Evolutionary conservation across 2,113 vertebrate genomes (phyloP), one percentile per base, ranked within the genome.

Genomic region (Gopherus flavomarginatus): DNA sequence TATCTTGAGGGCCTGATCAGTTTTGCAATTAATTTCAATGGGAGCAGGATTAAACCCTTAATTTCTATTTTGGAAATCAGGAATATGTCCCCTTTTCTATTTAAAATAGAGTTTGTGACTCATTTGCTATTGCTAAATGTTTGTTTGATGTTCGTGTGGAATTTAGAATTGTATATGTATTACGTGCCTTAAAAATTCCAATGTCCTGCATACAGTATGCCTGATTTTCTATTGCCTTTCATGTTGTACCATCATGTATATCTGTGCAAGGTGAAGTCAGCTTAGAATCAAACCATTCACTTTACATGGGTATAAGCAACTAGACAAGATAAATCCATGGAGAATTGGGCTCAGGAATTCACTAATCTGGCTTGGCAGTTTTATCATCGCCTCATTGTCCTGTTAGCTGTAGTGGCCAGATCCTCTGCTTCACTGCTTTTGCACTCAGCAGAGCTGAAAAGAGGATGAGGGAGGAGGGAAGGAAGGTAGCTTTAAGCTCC

Each of bases 1-100:
- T 96, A 97, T 96, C 92, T 97, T 94, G 92, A 95, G 93, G 94
- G 93, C 88, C 65, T 94, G 88, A 97, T 96, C 96, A 94, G 90
- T 93, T 94, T 96, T 96, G 95, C 94, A 97, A 97, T 97, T 97
- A 97, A 97, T 94, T 97, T 97, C 92, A 96, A 80, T 89, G 88
- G 91, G 78, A 91, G 91, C 91, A 97, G 94, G 91, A 95, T 89
- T 93, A 79, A 81, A 96, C 95, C 93, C 91, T 96, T 97, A 75
- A 97, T 90, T 97, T 96, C 93, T 96, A 3, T 95, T 96, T 97
- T 91, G 93, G 94, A 96, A 97, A 97, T 97, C 89, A 95, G 97
- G 94, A 96, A 95, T 91, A 69, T 89, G 88, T 88, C 86, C 91
- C 77, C 91, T 85, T 81, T 75, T 94, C 96, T 96, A 96, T 97